Base-by-base conservation (phyloP, 2,888 invertebrate genomes). In the Lochmaea capreae region DNA sequence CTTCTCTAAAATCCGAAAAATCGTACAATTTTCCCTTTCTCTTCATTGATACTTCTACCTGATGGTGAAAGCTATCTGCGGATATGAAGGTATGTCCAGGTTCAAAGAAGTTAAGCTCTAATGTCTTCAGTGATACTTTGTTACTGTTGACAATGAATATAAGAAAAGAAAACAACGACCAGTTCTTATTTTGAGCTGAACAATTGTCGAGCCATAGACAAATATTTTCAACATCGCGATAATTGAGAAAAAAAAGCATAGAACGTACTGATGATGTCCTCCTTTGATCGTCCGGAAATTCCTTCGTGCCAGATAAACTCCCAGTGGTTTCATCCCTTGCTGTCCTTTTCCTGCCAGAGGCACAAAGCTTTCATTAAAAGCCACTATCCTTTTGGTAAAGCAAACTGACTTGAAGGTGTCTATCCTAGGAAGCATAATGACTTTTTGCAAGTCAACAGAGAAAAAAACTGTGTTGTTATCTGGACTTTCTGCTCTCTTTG, bases 81-180 rank as follows among this genome's bases (percentile, higher is more conserved):
- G 71, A 65, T 70, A 73, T 73, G 42, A 73, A 76, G 9, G 73
- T 73, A 46, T 76, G 76, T 9, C 73, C 76, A 46, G 73, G 16
- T 73, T 70, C 59, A 26, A 73, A 65, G 46, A 57, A 73, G 39
- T 76, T 73, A 4, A 73, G 2, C 54, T 69, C 46, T 39, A 71
- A 42, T 49, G 12, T 71, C 3, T 67, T 49, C 46, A 59, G n/a
- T 14, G 14, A 39, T 33, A 59, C 10, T 42, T 61, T 9, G 18
- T 22, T 9, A 22, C 18, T 18, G 22, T 57, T 57, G 12, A 57
- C 18, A 22, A 57, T 57, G 12, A 11, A 57, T 16, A 57, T 22
- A 22, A 57, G 22, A 18, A 57, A 57, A 11, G 57, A 9, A 12
- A 57, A 57, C 22, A 57, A 57, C 14, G n/a, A 8, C 16, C 54